Conservation (phyloP, 2,888 invertebrate genomes). For the Tyria jacobaeae region DNA sequence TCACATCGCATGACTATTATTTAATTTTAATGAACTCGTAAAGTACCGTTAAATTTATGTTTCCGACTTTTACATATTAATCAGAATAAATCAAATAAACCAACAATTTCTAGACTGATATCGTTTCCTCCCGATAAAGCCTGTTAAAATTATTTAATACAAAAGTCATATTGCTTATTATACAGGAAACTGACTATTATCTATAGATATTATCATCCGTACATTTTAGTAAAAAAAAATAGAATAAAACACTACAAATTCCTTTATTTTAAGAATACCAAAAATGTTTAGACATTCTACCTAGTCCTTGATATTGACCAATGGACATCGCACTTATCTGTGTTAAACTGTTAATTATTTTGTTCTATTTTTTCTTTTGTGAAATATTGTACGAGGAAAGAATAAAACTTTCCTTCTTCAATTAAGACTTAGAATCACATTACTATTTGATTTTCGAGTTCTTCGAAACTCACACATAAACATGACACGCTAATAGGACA, state of each 20-base stretch:
- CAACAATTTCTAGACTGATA: neutral
- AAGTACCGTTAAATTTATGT: slow-evolving; percentile 18
- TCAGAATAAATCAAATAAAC: slow-evolving; percentile 8
- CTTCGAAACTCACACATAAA: too few species aligned
- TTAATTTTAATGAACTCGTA: slow-evolving; percentile 25
- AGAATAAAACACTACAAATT: slow-evolving; percentile 28
- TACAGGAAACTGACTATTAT: slow-evolving; percentile 35
- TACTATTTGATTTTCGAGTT: too few species aligned
- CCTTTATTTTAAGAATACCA: slow-evolving; percentile 30
- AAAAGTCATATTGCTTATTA: slow-evolving; percentile 16
- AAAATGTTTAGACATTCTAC: slow-evolving; percentile 32
- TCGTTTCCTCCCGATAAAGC: slow-evolving; percentile 20
- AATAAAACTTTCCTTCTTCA: neutral
- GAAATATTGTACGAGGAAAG: neutral
- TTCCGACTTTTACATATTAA: slow-evolving; percentile 14
- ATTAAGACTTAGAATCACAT: neutral
- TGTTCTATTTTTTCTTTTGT: neutral
- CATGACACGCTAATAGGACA: too few species aligned
- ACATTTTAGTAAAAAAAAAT: slow-evolving; percentile 36
- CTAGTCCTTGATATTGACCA: slow-evolving; percentile 18
- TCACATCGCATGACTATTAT: slow-evolving; percentile 13
- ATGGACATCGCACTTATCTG: slow-evolving; percentile 3
- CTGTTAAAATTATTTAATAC: slow-evolving; percentile 19
- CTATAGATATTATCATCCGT: slow-evolving; percentile 32
- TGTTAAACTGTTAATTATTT: neutral